phyloP scores from a whole-genome alignment of 2,113 vertebrate species.

The Stomatorhinus ivindoensis region DNA sequence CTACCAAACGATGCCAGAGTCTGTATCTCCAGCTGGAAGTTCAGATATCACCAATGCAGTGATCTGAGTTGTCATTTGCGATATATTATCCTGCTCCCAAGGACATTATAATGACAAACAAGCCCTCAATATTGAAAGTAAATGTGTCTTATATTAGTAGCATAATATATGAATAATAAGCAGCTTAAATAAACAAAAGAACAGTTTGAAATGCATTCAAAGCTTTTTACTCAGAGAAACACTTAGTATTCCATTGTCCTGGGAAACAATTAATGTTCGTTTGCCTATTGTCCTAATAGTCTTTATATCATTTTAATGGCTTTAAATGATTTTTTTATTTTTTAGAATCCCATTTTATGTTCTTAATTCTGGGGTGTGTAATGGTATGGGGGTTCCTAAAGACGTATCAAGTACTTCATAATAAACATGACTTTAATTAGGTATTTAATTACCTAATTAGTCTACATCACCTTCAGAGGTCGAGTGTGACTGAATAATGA shows the following conservation, averaged over 20 bases:
- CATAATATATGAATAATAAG: neutral
- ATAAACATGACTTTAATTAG: neutral
- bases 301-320: conserved; percentile 12
- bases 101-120: neutral
- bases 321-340: conserved; percentile 9
- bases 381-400: neutral
- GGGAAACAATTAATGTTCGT: neutral
- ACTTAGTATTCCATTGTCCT: neutral
- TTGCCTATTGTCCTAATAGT: neutral
- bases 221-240: neutral
- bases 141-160: neutral
- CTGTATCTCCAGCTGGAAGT: neutral
- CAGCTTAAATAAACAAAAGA: neutral
- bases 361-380: neutral
- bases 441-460: conserved; percentile 3
- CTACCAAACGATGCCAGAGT: neutral
- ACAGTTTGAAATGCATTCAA: neutral
- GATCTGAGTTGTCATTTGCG: neutral
- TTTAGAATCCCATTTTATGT: neutral
- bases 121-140: neutral
- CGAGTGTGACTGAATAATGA: neutral
- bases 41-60: neutral
- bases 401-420: neutral
- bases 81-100: neutral
- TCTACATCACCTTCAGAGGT: neutral